A percentile compares a stretch with the other conserved stretches of the same genome.
Evolutionary conservation across 92 coral and sea anemone genomes (phyloP).

Genomic region (Zoanthus sociatus): DNA sequence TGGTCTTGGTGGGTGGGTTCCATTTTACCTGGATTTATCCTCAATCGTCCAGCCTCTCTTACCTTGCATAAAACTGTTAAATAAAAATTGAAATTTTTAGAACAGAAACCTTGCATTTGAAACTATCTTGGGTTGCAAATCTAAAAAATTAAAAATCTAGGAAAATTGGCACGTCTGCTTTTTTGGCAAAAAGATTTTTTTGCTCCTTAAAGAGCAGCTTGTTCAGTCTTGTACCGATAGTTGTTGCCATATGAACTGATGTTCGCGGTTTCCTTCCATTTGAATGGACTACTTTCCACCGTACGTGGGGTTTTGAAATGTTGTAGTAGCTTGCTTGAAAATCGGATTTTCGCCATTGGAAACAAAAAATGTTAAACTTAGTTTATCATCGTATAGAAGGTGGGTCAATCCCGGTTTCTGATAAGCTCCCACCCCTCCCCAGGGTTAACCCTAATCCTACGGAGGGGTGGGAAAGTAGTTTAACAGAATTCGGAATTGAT

Average conservation of each 20-base stretch:
- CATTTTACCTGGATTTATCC: too few relatives aligned
- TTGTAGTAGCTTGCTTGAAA: constrained; percentile 98
- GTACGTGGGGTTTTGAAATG: constrained; percentile 97
- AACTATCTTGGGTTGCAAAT: neutral
- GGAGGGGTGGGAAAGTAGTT: too few relatives aligned
- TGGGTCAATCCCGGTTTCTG: too few relatives aligned
- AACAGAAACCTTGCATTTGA: too few relatives aligned
- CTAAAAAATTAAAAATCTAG: neutral
- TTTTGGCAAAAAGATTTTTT: neutral
- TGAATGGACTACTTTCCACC: constrained; percentile 79
- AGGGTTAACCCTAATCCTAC: too few relatives aligned
- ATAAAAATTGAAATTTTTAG: too few relatives aligned
- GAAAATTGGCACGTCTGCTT: neutral
- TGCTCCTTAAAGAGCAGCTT: neutral
- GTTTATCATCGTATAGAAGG: too few relatives aligned
- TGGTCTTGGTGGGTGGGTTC: too few relatives aligned
- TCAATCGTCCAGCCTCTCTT: too few relatives aligned
- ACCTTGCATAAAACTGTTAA: too few relatives aligned
- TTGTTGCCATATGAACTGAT: neutral
- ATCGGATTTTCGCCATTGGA: constrained; percentile 96
- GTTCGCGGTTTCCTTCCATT: neutral
- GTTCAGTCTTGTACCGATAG: neutral
- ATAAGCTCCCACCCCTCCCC: too few relatives aligned
- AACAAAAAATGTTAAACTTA: neutral
- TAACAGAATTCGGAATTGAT: too few relatives aligned